A percentile compares a stretch with the other conserved stretches of the same genome.
Evolutionary conservation across 2,888 invertebrate species (phyloP).

Genomic region (Drosophila neonasuta): DNA sequence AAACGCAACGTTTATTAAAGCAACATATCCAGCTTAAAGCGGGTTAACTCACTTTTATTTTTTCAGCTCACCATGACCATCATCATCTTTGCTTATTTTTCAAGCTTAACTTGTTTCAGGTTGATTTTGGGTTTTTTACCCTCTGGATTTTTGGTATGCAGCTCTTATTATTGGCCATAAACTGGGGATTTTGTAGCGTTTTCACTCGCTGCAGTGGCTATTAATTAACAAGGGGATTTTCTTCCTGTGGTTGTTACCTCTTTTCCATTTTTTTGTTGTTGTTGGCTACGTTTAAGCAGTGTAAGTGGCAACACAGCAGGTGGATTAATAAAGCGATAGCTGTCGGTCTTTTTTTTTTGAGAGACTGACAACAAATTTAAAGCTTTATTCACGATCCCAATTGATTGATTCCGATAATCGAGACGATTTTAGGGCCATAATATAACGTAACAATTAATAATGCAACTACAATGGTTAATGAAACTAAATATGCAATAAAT

Average conservation of each 20-base stretch:
- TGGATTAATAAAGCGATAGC: conserved; percentile 52
- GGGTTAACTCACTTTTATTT: conserved; percentile 6
- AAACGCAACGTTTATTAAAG: conserved; percentile 56
- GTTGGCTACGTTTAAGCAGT: conserved; percentile 1
- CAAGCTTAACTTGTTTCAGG: conserved; percentile 44
- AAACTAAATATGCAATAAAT: not conserved
- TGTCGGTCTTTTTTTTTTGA: conserved; percentile 20
- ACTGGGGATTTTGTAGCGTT: conserved; percentile 36
- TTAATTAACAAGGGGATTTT: conserved; percentile 60
- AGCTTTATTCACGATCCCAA: not conserved
- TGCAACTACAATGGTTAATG: not conserved
- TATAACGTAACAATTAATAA: not conserved
- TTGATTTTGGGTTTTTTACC: conserved; percentile 13
- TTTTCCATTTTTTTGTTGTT: not conserved
- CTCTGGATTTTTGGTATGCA: conserved; percentile 8
- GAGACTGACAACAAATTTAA: not conserved
- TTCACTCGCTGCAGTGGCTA: conserved; percentile 53
- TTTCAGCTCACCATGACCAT: conserved; percentile 19
- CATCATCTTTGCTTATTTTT: conserved; percentile 54
- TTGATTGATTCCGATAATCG: not conserved
- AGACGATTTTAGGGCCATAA: not conserved
- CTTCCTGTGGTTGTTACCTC: conserved; percentile 42
- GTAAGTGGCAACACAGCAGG: conserved; percentile 26
- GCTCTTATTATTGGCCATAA: conserved; percentile 56
- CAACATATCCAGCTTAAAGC: conserved; percentile 41